Evolutionary conservation across 2,797 vertebrate species (phyloP), one percentile per base, ranked within the genome.

Genomic region (Acanthurus tractus): DNA sequence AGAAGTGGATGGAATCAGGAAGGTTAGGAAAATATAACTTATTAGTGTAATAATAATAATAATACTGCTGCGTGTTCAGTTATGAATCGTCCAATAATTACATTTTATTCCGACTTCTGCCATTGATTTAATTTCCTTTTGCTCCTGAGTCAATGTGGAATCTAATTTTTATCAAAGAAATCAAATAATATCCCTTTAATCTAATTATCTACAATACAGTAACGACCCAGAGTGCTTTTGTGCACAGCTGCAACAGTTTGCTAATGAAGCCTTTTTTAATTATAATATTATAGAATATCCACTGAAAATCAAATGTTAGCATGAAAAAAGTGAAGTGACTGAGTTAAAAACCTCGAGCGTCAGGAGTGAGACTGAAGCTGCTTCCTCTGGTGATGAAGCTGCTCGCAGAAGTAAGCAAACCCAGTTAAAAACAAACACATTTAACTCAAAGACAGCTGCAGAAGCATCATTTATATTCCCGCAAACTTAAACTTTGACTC

Each of bases 201-300:
- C 12, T 25, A 45, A 17, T 71, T 53, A 63, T 29, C 6, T 29
- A 36, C 25, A 54, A 70, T 69, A 50, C 53, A 57, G 14, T 74
- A 38, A 70, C 40, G 53, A 76, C 20, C 0, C 5, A 6, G 29
- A 59, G 56, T 63, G 53, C 22, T 22, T 62, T 59, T 68, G 12
- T 56, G 25, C 52, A 22, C 59, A 57, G 40, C 61, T 22, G 52
- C 25, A 34, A 7, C 11, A 23, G 7, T 52, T 56, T 55, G 20
- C 8, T 8, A 2, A 62, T 40, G 22, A 66, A 54, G 3, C 10
- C 0, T n/a, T n/a, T 62, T 0, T 40, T 29, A 29, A 29, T 29
- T 29, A 29, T 29, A 29, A 29, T 38, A 46, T 59, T 20, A 36
- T 18, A 61, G 53, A 13, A 5, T 11, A n/a, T 36, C 17, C 18